These are phyloP conservation scores for Brevimyrus niger DNA, from an alignment of 2,113 vertebrate genomes.

Conservation along the genomic window DNA sequence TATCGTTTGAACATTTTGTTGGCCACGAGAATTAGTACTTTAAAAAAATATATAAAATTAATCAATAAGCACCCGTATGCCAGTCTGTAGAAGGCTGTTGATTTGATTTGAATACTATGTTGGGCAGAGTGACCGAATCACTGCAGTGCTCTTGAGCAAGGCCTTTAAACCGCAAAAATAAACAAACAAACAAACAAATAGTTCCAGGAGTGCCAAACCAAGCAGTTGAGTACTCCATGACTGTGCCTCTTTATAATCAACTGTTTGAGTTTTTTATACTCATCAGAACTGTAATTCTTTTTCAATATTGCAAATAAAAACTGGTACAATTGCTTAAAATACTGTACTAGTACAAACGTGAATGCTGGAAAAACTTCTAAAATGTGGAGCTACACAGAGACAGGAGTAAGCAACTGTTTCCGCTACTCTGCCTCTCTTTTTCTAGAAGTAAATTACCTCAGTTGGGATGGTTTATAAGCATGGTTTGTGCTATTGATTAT, in stretches of 20 bases:
- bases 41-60: too few relatives aligned
- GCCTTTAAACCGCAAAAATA: too few relatives aligned
- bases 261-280: neutral
- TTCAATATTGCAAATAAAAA: neutral
- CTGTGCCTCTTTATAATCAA: too few relatives aligned
- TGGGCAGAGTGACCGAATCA: neutral
- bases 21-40: neutral
- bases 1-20: neutral
- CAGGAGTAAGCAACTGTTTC: neutral
- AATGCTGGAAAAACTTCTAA: neutral
- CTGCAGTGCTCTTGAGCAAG: too few relatives aligned
- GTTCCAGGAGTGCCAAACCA: too few relatives aligned
- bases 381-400: neutral
- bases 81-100: neutral
- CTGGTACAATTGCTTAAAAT: neutral
- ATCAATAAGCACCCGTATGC: neutral
- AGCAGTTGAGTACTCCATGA: too few relatives aligned
- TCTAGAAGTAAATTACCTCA: neutral
- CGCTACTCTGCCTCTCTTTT: neutral
- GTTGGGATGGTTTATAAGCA: slow-evolving; percentile 5
- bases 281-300: neutral
- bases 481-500: neutral
- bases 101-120: neutral
- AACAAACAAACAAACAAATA: too few relatives aligned
- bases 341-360: neutral